Conservation (phyloP, 2,797 vertebrate genomes). For the Anomalospiza imberbis region DNA sequence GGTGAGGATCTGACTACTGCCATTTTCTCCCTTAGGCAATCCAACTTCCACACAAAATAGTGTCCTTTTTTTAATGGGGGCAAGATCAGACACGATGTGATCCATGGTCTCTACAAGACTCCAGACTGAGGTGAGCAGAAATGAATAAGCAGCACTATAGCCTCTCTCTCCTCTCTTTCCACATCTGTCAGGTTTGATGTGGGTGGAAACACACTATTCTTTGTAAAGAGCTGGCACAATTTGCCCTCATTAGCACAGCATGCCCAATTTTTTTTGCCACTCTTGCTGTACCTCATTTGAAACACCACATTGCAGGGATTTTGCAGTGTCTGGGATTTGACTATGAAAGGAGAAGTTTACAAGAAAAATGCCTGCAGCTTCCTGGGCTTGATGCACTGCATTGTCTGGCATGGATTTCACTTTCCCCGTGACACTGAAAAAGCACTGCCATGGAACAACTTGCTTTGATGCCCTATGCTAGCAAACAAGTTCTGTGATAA, state of each 20-base stretch:
- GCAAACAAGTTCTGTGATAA: constrained; percentile 9
- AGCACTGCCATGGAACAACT: neutral
- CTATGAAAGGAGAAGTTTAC: neutral
- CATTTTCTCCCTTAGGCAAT: neutral
- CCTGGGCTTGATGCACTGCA: neutral
- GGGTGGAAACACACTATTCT: neutral
- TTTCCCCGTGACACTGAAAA: neutral
- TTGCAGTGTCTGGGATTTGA: neutral
- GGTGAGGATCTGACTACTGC: neutral
- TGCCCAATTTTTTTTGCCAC: neutral
- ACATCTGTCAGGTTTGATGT: neutral
- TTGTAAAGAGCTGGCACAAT: constrained; percentile 3
- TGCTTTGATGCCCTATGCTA: neutral
- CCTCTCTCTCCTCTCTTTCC: neutral
- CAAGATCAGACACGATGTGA: neutral
- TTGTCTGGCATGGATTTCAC: neutral
- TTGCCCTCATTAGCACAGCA: constrained; percentile 1
- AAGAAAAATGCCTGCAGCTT: neutral
- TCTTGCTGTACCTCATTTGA: neutral
- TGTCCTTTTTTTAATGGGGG: neutral
- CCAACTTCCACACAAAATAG: neutral
- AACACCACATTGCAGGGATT: neutral
- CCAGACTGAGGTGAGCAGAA: neutral
- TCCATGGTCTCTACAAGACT: neutral
- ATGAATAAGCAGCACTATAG: neutral